Evolutionary conservation across 2,797 vertebrate genomes (phyloP).

Genomic region (Protonibea diacanthus): DNA sequence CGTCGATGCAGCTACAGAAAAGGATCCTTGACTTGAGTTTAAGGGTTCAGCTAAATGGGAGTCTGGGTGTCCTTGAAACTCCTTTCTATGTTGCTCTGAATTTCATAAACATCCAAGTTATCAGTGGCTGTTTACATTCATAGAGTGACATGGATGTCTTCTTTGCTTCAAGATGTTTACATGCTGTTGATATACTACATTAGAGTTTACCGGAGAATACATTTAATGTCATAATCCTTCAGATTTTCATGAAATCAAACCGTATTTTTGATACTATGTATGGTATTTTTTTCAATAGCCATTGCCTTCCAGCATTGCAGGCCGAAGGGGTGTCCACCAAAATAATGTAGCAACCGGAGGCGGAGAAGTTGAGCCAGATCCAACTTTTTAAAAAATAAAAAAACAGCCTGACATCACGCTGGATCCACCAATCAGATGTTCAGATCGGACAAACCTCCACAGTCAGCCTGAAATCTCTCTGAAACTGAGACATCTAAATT

Average conservation of each 20-base stretch:
- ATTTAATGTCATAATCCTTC: background rate
- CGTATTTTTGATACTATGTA: background rate
- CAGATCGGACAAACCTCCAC: too few species aligned
- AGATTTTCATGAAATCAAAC: background rate
- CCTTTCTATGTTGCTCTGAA: slow-evolving; percentile 4
- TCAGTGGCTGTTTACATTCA: slow-evolving; percentile 14
- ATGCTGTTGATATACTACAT: background rate
- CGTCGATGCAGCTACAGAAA: slow-evolving; percentile 10
- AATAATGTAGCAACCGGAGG: too few species aligned
- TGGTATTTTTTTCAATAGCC: background rate
- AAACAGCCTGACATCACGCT: too few species aligned
- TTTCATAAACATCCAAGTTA: slow-evolving; percentile 31
- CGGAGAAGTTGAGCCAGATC: too few species aligned
- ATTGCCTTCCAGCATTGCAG: background rate
- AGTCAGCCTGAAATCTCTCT: too few species aligned
- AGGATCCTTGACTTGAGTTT: background rate
- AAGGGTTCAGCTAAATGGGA: slow-evolving; percentile 29
- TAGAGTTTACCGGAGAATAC: background rate
- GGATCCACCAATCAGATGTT: too few species aligned
- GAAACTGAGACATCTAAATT: too few species aligned
- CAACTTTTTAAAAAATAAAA: too few species aligned
- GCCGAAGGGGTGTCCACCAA: too few species aligned
- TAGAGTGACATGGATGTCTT: background rate
- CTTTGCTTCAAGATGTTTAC: slow-evolving; percentile 10
- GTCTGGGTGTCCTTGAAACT: background rate